Conservation (phyloP, 2,797 vertebrate species). For the Chiloscyllium punctatum region DNA sequence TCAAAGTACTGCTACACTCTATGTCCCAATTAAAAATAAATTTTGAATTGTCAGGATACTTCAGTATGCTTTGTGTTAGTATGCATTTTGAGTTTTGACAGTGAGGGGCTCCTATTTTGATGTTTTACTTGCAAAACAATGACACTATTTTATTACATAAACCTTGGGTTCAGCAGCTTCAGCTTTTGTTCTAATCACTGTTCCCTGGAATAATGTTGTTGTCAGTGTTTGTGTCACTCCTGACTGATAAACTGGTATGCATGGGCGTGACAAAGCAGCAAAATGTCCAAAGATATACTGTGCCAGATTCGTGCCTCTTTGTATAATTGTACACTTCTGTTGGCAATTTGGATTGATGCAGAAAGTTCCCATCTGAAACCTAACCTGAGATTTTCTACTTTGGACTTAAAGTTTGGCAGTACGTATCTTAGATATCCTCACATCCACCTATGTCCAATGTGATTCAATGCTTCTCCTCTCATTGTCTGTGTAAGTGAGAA, state of each 20-base stretch:
- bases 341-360: background rate
- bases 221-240: background rate
- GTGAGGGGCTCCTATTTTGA: background rate
- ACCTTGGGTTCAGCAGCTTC: background rate
- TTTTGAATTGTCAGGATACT: background rate
- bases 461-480: too few relatives aligned
- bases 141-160: background rate
- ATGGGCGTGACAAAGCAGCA: background rate
- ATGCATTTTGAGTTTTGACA: background rate
- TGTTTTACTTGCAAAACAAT: background rate
- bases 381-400: background rate
- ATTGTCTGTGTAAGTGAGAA: too few relatives aligned
- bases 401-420: too few relatives aligned
- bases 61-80: background rate
- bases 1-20: background rate
- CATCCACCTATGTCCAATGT: too few relatives aligned
- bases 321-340: background rate
- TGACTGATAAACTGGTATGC: background rate
- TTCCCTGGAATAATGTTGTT: conserved; percentile 1
- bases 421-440: too few relatives aligned
- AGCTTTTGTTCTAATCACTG: background rate
- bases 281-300: background rate
- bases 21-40: background rate
- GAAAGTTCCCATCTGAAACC: background rate
- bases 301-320: background rate